Evolutionary conservation across 2,797 vertebrate genomes (phyloP), one percentile per base, ranked within the genome.

Genomic region (Etheostoma nigrum): DNA sequence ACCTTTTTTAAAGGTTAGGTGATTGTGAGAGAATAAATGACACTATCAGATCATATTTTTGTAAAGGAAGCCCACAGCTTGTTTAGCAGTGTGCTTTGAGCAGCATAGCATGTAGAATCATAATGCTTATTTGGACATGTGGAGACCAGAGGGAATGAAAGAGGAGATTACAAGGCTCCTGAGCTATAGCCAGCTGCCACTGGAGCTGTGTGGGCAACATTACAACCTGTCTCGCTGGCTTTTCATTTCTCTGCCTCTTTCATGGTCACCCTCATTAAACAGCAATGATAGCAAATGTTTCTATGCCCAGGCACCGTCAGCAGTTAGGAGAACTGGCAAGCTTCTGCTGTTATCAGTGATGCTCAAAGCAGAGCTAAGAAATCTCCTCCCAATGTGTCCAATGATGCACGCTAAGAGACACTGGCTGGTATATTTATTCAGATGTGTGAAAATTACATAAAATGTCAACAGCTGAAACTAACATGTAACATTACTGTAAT

Each of bases 161-260:
- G 74, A 72, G 74, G 78, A 91, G 89, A 93, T 91, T 88, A 91
- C 88, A 79, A 79, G 78, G 82, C 86, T 90, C 79, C 90, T 74
- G 84, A 83, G 82, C 72, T n/a, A n/a, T 33, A 78, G 62, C 87
- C 89, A 91, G 91, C 90, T 93, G 92, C 92, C 84, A 83, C 73
- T 74, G 88, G 79, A 88, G 78, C 88, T 75, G 74, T 84, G 84
- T 83, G 83, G 77, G 84, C 87, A 85, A 71, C 74, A 51, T 65
- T 74, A 64, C 82, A 83, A 79, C 80, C 86, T 59, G 84, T 61
- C 73, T 81, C 57, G 58, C 15, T 69, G 58, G 64, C 75, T 73
- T 69, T 83, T 78, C 78, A 83, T 89, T 78, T 82, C 81, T 42
- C 60, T 77, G 64, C 83, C 45, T 83, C 82, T 76, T 81, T 88